Conservation (phyloP, 2,797 vertebrate genomes). For the Toxotes lorentzi region DNA sequence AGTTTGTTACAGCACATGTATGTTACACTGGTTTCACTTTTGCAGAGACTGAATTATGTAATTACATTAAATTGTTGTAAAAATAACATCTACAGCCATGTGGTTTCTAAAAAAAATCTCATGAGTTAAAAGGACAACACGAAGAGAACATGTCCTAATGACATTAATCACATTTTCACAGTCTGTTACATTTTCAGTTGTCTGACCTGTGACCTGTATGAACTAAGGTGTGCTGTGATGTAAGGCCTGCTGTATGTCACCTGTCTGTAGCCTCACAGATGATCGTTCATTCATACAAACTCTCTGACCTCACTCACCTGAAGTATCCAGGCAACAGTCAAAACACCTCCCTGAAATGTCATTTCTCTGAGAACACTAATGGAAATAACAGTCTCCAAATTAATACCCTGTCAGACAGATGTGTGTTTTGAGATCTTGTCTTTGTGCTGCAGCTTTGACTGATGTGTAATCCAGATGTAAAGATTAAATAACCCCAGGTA, state of each 20-base stretch:
- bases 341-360: slow-evolving; percentile 55
- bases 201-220: slow-evolving; percentile 20
- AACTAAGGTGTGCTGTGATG: slow-evolving; percentile 20
- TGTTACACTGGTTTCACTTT: background rate
- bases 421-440: slow-evolving; percentile 42
- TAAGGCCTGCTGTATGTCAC: slow-evolving; percentile 30
- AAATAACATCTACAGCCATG: background rate
- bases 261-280: slow-evolving; percentile 31
- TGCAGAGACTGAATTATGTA: background rate
- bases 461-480: slow-evolving; percentile 52
- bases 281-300: slow-evolving; percentile 28
- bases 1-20: background rate
- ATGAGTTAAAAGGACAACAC: background rate
- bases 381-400: slow-evolving; percentile 56
- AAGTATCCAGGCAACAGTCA: slow-evolving; percentile 71
- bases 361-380: slow-evolving; percentile 52
- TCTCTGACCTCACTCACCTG: slow-evolving; percentile 45
- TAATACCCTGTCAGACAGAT: slow-evolving; percentile 67
- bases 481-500: slow-evolving; percentile 56
- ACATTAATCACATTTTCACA: slow-evolving; percentile 18
- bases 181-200: slow-evolving; percentile 20
- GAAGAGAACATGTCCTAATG: background rate
- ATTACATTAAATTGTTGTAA: background rate
- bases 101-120: background rate
- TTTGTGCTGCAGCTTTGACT: slow-evolving; percentile 36